Evolutionary conservation across 2,888 invertebrate species (phyloP), one percentile per base, ranked within the genome.

Genomic region (Sesia apiformis): DNA sequence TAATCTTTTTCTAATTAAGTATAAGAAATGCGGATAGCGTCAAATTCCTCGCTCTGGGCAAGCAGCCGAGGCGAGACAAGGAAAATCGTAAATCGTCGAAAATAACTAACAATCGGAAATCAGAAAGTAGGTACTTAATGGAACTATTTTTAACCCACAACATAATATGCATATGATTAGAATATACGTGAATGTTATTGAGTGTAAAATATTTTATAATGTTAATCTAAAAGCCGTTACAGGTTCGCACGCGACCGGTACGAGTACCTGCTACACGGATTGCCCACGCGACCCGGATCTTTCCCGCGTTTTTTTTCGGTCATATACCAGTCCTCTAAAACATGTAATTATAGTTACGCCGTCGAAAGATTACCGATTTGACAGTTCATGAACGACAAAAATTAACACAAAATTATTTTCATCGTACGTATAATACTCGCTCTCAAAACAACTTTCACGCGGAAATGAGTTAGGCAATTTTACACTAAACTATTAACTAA

Each of bases 1-100:
- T 69, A 86, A 88, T 86, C 78, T 75, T 81, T 80, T 81, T 81
- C 68, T 81, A 81, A 84, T 81, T 80, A 79, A 73, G 78, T 23
- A 23, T 23, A 76, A 83, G 75, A 82, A 84, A 78, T 71, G 67
- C 70, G 73, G 73, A 78, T 74, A 72, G 64, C 75, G 69, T 76
- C 69, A 62, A 63, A 79, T 76, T 76, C 73, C 69, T 72, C 69
- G 61, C 60, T 66, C 61, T 59, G 63, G 59, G 60, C 66, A 65
- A 61, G 69, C 66, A 64, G 67, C 68, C 67, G 69, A 68, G 67
- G 65, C 69, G 65, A 62, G 63, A 64, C 61, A 64, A 69, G 63
- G 67, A 63, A 67, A 69, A 71, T 72, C 62, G 63, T 60, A 62
- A 67, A 64, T 63, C 55, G 55, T 8, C 46, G n/a, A 46, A 46